Evolutionary conservation across 1,140 invertebrate species (phyloP), one percentile per base, ranked within the genome.

Genomic region (Drosophila serrata): DNA sequence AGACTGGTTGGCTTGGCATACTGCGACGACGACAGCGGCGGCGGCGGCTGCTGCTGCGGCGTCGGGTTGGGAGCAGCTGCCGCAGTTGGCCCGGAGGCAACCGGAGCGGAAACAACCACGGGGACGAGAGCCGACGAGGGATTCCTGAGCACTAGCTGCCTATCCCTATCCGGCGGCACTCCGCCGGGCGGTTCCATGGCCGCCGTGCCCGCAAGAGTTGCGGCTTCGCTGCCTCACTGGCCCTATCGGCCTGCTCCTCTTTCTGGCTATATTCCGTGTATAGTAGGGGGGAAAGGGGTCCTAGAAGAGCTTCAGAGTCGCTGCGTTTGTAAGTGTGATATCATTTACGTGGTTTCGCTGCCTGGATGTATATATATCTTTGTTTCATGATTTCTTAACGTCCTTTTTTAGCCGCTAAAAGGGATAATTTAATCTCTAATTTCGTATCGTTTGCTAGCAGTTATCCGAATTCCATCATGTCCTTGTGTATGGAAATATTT

Each of bases 401-500:
- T 13, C 31, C 19, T 12, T 39, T 9, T 2, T 11, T 27, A 39
- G 27, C 45, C 35, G 37, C 61, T 8, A 15, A 64, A 33, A 43
- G 37, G 37, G n/a, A 31, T n/a, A 42, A 61, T 24, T 42, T 60
- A 24, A 24, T 42, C 33, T 11, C 27, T 60, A 64, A 5, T 61
- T 64, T 15, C 31, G 19, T 69, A 13, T 53, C 39, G 17, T 62
- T 69, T 39, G 11, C 15, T 43, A 46, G 56, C 45, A 68, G 43
- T 90, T 90, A 91, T 58, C 88, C 88, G 57, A 87, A 90, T 84
- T 90, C 88, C 88, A 91, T 91, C 81, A 87, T 91, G 73, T 91
- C 73, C 76, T 87, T 91, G 72, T 84, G 75, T 74, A 84, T 91
- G 78, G 79, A 86, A 87, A 91, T 84, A 84, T 81, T 90, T 82